Base-by-base conservation (phyloP, 2,888 invertebrate species). In the Hydrotaea cyrtoneurina region DNA sequence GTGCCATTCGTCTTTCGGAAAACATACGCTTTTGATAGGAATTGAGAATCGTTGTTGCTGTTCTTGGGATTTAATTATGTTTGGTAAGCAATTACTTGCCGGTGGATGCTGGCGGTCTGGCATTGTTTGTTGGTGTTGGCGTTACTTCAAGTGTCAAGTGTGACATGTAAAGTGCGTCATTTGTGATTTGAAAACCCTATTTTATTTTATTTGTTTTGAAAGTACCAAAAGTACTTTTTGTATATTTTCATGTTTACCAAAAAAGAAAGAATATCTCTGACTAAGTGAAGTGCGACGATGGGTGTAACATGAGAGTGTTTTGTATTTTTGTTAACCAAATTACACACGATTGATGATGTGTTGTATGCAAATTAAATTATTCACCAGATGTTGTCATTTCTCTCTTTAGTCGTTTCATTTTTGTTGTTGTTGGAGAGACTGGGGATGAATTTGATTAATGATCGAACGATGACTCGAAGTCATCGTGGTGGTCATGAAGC, bases 321-420 rank as follows among this genome's bases (percentile, higher is more conserved):
- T 15, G 50, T 50, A n/a, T 50, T 2, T n/a, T 1, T n/a, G 1
- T 8, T 19, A 66, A 39, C 11, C 3, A 66, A 66, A 66, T 66
- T 66, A 43, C 39, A 66, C n/a, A 39, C 66, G 21, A 69, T 46
- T 69, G 69, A 43, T 69, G 69, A 43, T 21, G 19, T 36, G 11
- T 82, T 78, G 15, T 78, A 81, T 78, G 46, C 39, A 74, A 69
- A 66, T 74, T 64, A 17, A 79, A 82, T 82, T 85, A 85, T 79
- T 85, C 85, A 85, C 82, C 79, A 85, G 82, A 85, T 82, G 85
- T 46, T 82, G 82, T 85, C 82, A 85, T 85, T 72, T 66, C 31
- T 31, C 31, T 4, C 31, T 31, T 7, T 2, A 2, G 31, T 31
- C 7, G 31, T 31, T 7, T 31, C 7, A 7, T 31, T 31, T 7